A percentile compares a stretch with the other conserved stretches of the same genome.
Conservation (phyloP, 2,113 vertebrate species). For the Oenanthe oenanthe region DNA sequence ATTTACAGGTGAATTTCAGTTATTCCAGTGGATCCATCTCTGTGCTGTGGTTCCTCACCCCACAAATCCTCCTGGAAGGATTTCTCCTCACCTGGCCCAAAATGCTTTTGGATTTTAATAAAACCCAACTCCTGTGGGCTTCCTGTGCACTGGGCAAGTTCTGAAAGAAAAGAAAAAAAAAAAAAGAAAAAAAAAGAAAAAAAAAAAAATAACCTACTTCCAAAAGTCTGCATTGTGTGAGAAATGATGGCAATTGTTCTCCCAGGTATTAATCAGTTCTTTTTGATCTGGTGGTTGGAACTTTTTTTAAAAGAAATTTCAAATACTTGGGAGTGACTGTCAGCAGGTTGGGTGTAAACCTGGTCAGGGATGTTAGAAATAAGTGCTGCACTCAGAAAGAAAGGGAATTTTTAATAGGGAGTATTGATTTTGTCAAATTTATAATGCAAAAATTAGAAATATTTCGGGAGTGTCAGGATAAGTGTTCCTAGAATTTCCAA, state of each 20-base stretch:
- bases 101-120: neutral
- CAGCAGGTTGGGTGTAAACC: neutral
- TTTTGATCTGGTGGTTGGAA: neutral
- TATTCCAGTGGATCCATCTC: neutral
- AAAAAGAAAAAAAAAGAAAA: neutral
- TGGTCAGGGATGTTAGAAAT: neutral
- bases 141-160: neutral
- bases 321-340: neutral
- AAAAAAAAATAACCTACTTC: neutral
- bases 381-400: neutral
- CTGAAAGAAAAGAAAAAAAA: neutral
- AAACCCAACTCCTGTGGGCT: neutral
- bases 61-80: neutral
- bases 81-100: neutral
- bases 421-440: neutral
- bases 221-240: neutral
- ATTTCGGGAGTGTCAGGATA: neutral
- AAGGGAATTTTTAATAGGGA: neutral
- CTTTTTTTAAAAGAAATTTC: neutral
- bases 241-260: neutral
- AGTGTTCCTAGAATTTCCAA: neutral
- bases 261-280: neutral
- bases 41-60: neutral
- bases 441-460: neutral
- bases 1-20: neutral